Evolutionary conservation across 1,140 invertebrate genomes (phyloP).

Genomic region (Chironomus striatipennis): DNA sequence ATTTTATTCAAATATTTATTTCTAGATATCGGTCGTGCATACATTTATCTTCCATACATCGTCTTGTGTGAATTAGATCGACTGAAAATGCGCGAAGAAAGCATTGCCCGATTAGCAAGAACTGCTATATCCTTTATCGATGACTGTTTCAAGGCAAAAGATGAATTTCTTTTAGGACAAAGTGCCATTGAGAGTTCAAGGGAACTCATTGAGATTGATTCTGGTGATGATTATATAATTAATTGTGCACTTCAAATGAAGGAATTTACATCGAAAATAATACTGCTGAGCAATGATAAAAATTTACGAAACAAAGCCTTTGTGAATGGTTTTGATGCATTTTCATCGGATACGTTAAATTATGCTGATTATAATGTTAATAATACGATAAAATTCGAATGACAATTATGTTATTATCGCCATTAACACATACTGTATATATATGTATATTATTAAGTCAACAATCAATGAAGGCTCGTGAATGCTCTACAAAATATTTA

Average conservation of each 20-base stretch:
- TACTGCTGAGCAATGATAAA: slow-evolving; percentile 35
- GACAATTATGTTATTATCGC: background rate
- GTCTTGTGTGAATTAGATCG: slow-evolving; percentile 35
- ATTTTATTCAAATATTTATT: slow-evolving; percentile 21
- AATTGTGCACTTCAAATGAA: slow-evolving; percentile 37
- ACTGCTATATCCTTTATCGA: slow-evolving; percentile 36
- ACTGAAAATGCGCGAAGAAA: slow-evolving; percentile 29
- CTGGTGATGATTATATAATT: slow-evolving; percentile 35
- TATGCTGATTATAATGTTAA: background rate
- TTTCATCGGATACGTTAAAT: slow-evolving; percentile 19
- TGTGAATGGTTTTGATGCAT: slow-evolving; percentile 32
- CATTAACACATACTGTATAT: background rate
- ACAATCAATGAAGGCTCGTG: too few relatives aligned
- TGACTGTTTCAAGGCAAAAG: slow-evolving; percentile 31
- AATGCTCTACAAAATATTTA: too few relatives aligned
- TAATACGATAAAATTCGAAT: background rate
- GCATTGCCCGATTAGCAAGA: slow-evolving; percentile 27
- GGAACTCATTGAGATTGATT: slow-evolving; percentile 32
- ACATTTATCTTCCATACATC: slow-evolving; percentile 31
- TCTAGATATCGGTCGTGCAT: slow-evolving; percentile 28
- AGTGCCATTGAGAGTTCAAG: slow-evolving; percentile 32
- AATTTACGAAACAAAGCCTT: slow-evolving; percentile 37
- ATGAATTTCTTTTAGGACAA: slow-evolving; percentile 31
- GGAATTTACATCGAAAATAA: slow-evolving; percentile 30
- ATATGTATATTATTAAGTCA: too few relatives aligned